Percentiles rank a stretch among this genome's conserved stretches.
Conservation (phyloP, 1,140 invertebrate species). For the Trinorchestia longiramus region DNA sequence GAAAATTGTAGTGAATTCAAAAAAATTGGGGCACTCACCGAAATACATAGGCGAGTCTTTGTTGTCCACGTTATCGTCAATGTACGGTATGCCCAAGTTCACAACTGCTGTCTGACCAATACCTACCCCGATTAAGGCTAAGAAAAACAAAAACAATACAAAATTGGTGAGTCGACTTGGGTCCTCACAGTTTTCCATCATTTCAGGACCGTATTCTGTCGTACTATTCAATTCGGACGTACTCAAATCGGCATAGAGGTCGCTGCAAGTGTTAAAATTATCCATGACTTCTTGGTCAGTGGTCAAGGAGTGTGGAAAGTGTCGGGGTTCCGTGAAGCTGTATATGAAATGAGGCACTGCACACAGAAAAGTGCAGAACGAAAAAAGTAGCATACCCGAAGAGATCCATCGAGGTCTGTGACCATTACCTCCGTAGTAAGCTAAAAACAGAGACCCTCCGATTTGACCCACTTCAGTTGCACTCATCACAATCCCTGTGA, state of each 20-base stretch:
- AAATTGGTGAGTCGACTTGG: constrained; percentile 54
- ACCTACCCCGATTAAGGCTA: constrained; percentile 86
- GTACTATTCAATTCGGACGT: not conserved
- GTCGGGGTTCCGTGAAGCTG: constrained; percentile 32
- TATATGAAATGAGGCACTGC: constrained; percentile 74
- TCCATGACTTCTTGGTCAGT: not conserved
- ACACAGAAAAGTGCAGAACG: constrained; percentile 87
- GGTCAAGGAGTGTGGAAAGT: not conserved
- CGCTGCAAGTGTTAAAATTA: constrained; percentile 14
- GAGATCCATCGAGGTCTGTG: constrained; percentile 97
- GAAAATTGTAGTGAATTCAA: not conserved
- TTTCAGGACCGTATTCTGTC: not conserved
- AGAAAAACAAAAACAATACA: constrained; percentile 83
- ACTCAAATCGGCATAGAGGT: not conserved
- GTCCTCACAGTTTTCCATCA: constrained; percentile 27
- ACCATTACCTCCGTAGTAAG: constrained; percentile 92
- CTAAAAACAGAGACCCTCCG: constrained; percentile 82
- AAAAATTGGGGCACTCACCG: constrained; percentile 74
- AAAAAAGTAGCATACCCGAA: constrained; percentile 91
- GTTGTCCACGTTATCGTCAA: constrained; percentile 92
- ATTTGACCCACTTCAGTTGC: constrained; percentile 96
- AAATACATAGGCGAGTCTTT: constrained; percentile 92
- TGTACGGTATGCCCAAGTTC: constrained; percentile 84
- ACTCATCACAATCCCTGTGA: constrained; percentile 91
- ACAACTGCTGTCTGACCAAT: constrained; percentile 85